phyloP scores from a whole-genome alignment of 2,888 invertebrate genomes.

The Idaea biselata region DNA sequence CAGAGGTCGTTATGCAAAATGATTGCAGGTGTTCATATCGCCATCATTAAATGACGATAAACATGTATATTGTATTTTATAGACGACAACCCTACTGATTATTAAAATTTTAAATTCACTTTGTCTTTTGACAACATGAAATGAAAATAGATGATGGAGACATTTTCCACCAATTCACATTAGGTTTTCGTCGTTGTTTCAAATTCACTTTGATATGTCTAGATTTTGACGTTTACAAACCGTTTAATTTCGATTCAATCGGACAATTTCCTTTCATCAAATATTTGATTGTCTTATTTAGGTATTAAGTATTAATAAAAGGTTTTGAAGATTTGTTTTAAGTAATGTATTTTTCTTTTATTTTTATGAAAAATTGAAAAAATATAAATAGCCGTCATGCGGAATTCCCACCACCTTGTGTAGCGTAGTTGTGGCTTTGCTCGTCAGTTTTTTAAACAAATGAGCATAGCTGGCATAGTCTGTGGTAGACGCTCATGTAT shows the following conservation, averaged over 20 bases:
- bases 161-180: slow-evolving; percentile 29
- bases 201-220: slow-evolving; percentile 24
- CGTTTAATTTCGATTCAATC: slow-evolving; percentile 22
- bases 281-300: slow-evolving; percentile 13
- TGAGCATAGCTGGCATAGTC: too few species aligned
- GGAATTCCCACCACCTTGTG: too few species aligned
- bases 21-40: too few species aligned
- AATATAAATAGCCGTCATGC: too few species aligned
- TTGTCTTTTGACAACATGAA: slow-evolving; percentile 30
- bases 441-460: too few species aligned
- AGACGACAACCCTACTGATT: slow-evolving; percentile 24
- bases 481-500: too few species aligned
- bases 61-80: slow-evolving; percentile 1
- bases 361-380: too few species aligned
- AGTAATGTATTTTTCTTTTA: neutral
- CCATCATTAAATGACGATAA: too few species aligned
- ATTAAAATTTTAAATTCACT: slow-evolving; percentile 32
- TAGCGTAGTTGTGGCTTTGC: too few species aligned
- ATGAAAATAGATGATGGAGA: too few species aligned
- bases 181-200: slow-evolving; percentile 23
- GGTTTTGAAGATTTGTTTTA: neutral
- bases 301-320: neutral
- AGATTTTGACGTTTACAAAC: slow-evolving; percentile 8
- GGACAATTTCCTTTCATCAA: slow-evolving; percentile 12
- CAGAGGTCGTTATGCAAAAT: too few species aligned